Evolutionary conservation across 1,140 invertebrate species (phyloP).

Genomic region (Brachionus sp.): DNA sequence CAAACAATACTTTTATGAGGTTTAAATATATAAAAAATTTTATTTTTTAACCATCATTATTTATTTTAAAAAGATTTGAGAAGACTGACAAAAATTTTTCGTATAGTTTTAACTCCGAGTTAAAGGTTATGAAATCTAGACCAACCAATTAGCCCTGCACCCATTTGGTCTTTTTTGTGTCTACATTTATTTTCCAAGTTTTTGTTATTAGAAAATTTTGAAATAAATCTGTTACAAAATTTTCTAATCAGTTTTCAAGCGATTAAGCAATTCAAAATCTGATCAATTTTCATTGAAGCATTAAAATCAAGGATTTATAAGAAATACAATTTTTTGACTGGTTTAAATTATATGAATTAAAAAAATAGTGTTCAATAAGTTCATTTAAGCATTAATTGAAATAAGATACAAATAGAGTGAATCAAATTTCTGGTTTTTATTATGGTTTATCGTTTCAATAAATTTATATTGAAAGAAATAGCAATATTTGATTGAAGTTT

Average conservation of each 20-base stretch:
- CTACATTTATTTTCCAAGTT: not conserved
- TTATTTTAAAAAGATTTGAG: not conserved
- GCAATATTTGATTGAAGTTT: slow-evolving; percentile 11
- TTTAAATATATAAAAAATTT: not conserved
- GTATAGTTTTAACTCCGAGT: too few species aligned
- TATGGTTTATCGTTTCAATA: not conserved
- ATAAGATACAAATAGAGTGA: not conserved
- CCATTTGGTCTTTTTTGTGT: not conserved
- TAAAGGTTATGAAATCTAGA: too few species aligned
- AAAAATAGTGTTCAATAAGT: not conserved
- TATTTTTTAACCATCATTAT: not conserved
- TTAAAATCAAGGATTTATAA: not conserved
- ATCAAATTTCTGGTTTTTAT: not conserved
- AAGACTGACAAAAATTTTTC: not conserved
- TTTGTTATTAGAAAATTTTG: not conserved
- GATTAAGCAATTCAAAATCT: not conserved
- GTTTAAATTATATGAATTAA: not conserved
- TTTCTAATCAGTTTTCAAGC: not conserved
- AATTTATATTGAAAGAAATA: not conserved
- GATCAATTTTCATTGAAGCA: not conserved
- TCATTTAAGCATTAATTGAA: slow-evolving; percentile 22
- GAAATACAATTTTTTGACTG: not conserved
- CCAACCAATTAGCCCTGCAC: not conserved
- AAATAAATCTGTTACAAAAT: not conserved
- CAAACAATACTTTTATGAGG: not conserved